Base-by-base conservation (phyloP, 2,888 invertebrate genomes). In the Polyommatus icarus region DNA sequence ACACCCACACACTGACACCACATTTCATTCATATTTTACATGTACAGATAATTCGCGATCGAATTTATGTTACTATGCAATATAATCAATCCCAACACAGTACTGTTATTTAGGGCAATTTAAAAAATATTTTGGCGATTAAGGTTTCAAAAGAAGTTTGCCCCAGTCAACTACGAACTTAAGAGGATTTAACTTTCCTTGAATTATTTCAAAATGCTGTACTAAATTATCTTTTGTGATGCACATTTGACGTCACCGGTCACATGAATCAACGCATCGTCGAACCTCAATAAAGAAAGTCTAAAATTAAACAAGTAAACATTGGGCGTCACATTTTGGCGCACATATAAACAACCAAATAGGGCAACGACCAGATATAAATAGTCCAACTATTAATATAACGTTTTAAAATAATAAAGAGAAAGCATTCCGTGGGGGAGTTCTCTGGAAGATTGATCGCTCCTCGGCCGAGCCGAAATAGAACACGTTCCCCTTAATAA, bases 331-430 rank as follows among this genome's bases (percentile, higher is more conserved):
- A 81, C 83, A 81, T 90, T 91, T 86, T 78, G 81, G 84, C 87
- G 91, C 91, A 24, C 91, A 92, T 88, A 90, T 91, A 92, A 91
- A 93, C 91, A 91, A 89, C 92, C 93, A 92, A 92, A 91, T 92
- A 91, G 93, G 92, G 93, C 92, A 93, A 91, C 90, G 92, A 92
- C 92, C 93, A 92, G 82, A 91, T 90, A 85, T 86, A 93, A 92
- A 93, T 92, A 93, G 91, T 87, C 85, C 85, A 85, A 89, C 91
- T 92, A 92, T 88, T 89, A 89, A 90, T 93, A 67, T 85, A 80
- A 80, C 83, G 86, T 87, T 87, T 87, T 90, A 90, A 90, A 91
- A 91, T 91, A 90, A 88, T 85, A 84, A 84, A 84, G 83, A 82
- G 87, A 87, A 80, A 82, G 80, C 29, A 67, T 67, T 29, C 67